Evolutionary conservation across 2,888 invertebrate genomes (phyloP).

Genomic region (Andrena bicolor): DNA sequence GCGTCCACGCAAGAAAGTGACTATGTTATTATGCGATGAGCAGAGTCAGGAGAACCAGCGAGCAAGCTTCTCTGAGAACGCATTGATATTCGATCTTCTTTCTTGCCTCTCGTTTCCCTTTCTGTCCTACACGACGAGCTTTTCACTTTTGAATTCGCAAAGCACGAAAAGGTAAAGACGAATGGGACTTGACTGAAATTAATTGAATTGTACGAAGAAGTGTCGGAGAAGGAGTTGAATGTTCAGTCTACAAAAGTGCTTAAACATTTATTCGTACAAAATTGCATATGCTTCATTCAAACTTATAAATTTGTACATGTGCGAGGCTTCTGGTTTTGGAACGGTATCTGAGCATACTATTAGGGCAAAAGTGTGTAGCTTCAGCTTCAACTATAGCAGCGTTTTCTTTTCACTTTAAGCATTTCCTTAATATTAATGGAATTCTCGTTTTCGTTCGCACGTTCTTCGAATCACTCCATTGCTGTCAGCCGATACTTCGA

Average conservation of each 20-base stretch:
- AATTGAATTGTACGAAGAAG: background rate
- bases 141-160: background rate
- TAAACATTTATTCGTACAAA: conserved; percentile 35
- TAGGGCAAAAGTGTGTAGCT: conserved; percentile 6
- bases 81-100: background rate
- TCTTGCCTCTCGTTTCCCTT: background rate
- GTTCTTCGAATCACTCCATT: conserved; percentile 21
- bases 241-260: background rate
- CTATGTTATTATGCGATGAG: conserved; percentile 82
- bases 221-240: background rate
- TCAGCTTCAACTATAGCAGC: conserved; percentile 13
- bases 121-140: background rate
- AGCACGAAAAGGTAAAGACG: background rate
- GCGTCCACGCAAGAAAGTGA: conserved; percentile 76
- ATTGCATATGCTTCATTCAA: conserved; percentile 42
- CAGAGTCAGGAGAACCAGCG: background rate
- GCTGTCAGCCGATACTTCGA: conserved; percentile 48
- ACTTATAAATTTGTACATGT: conserved; percentile 50
- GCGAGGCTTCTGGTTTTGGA: conserved; percentile 35
- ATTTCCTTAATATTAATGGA: background rate
- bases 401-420: background rate
- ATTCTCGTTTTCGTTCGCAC: background rate
- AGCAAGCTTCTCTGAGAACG: background rate
- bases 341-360: conserved; percentile 33
- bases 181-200: background rate